These are phyloP conservation scores for Plecotus auritus DNA, from an alignment of 2,113 vertebrate genomes.

Conservation along the genomic window DNA sequence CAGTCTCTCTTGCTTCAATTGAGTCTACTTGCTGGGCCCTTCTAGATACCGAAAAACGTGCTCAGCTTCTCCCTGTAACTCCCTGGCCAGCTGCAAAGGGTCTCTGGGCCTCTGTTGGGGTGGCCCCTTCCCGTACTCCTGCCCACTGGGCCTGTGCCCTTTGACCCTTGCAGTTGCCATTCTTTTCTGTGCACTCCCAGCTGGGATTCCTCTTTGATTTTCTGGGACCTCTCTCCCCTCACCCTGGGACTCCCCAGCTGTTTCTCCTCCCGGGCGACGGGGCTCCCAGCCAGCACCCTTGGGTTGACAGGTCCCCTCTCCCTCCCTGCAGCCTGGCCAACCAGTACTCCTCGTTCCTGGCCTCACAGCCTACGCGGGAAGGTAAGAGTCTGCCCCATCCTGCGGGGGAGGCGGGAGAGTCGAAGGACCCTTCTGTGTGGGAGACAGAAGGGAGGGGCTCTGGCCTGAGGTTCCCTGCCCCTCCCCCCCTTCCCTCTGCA, in stretches of 20 bases:
- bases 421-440: background rate
- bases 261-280: background rate
- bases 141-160: background rate
- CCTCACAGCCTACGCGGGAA: conserved; percentile 58
- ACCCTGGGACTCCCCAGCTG: background rate
- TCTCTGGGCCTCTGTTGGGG: background rate
- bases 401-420: background rate
- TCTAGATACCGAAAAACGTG: background rate
- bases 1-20: background rate
- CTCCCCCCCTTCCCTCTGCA: rapidly evolving
- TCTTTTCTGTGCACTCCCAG: background rate
- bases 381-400: conserved; percentile 61
- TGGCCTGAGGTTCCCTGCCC: background rate
- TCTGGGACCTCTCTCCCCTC: background rate
- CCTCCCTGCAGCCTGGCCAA: conserved; percentile 72
- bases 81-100: background rate
- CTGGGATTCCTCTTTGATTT: background rate
- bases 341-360: conserved; percentile 59
- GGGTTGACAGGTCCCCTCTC: background rate
- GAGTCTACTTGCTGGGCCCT: background rate
- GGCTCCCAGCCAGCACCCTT: background rate
- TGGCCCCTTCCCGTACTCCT: background rate
- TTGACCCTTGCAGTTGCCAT: too few relatives aligned
- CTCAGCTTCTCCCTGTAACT: conserved; percentile 35
- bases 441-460: background rate